phyloP scores from a whole-genome alignment of 2,113 vertebrate species.

The Synodontis membranacea region DNA sequence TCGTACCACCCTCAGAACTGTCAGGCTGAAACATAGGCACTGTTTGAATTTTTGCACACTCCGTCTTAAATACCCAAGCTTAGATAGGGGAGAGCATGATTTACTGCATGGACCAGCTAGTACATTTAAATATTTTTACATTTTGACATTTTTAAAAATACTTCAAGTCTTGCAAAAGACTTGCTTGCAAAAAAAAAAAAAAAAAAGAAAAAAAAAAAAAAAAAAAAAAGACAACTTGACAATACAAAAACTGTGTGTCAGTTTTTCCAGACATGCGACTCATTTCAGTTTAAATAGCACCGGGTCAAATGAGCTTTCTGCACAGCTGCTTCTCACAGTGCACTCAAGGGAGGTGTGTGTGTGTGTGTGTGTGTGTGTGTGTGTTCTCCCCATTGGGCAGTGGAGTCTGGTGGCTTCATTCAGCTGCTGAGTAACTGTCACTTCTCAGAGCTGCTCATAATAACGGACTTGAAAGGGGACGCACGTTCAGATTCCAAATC shows the following conservation, averaged over 20 bases:
- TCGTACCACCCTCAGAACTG: background rate
- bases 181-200: background rate
- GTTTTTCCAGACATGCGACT: conserved; percentile 17
- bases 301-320: background rate
- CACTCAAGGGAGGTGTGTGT: conserved; percentile 1
- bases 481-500: conserved; percentile 26
- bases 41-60: background rate
- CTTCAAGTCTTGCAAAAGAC: background rate
- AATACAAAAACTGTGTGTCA: background rate
- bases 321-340: conserved; percentile 20
- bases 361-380: background rate
- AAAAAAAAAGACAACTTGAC: too few relatives aligned
- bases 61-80: background rate
- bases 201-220: background rate
- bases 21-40: background rate
- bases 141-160: background rate
- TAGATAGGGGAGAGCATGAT: background rate
- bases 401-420: conserved; percentile 24
- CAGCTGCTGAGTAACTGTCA: conserved; percentile 51
- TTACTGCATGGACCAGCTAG: background rate
- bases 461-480: conserved; percentile 24
- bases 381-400: background rate
- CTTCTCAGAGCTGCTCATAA: conserved; percentile 31
- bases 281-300: conserved; percentile 5
- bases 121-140: background rate